A percentile compares a stretch with the other conserved stretches of the same genome.
phyloP scores from a whole-genome alignment of 1,140 invertebrate genomes.

The Trachymyrmex septentrionalis region DNA sequence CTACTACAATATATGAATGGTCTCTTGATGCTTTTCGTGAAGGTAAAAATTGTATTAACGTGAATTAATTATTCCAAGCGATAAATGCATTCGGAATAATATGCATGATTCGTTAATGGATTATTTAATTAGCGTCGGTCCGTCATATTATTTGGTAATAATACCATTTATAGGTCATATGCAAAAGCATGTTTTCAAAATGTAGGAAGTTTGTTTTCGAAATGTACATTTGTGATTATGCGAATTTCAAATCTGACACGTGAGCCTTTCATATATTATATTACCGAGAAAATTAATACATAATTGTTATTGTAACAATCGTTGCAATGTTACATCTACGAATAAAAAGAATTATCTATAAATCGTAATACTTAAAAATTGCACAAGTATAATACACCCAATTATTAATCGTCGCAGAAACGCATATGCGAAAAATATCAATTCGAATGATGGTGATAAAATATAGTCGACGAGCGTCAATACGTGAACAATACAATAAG shows the following conservation, averaged over 20 bases:
- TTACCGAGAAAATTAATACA: slow-evolving; percentile 30
- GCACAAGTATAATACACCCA: neutral
- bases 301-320: neutral
- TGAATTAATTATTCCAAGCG: slow-evolving; percentile 2
- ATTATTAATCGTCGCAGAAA: neutral
- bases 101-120: slow-evolving; percentile 38
- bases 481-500: slow-evolving; percentile 42
- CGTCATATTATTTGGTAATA: slow-evolving; percentile 44
- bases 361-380: neutral
- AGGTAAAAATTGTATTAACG: neutral
- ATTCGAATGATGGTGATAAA: slow-evolving; percentile 32
- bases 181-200: slow-evolving; percentile 33
- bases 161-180: slow-evolving; percentile 9
- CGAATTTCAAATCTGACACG: slow-evolving; percentile 19
- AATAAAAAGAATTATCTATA: neutral
- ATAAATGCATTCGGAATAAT: slow-evolving; percentile 18
- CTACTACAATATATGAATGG: neutral
- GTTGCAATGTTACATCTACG: neutral
- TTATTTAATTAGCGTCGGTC: slow-evolving; percentile 46
- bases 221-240: slow-evolving; percentile 53
- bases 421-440: neutral
- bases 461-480: neutral
- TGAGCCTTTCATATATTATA: slow-evolving; percentile 4
- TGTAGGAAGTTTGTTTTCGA: slow-evolving; percentile 28
- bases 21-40: neutral